These are phyloP conservation scores for Bombus balteatus DNA, from an alignment of 1,140 invertebrate genomes.

Conservation along the genomic window DNA sequence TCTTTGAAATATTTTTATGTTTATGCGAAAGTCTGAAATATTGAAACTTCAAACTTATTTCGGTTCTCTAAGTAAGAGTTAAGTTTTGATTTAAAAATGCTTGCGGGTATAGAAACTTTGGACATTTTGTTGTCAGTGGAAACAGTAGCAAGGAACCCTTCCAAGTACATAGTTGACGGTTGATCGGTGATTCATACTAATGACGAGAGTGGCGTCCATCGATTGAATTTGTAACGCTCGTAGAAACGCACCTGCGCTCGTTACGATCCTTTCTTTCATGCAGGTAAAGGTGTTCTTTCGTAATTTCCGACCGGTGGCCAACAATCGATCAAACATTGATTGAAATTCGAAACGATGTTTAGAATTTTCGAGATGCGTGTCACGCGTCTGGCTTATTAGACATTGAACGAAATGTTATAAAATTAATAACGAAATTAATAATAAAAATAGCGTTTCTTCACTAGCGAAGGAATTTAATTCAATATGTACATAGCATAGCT, in stretches of 20 bases:
- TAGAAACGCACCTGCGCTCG: constrained; percentile 59
- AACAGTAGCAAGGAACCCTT: constrained; percentile 21
- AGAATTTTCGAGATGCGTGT: not conserved
- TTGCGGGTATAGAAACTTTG: not conserved
- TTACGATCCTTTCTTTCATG: not conserved
- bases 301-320: not conserved
- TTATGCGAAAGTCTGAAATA: too few relatives aligned
- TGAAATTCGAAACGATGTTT: not conserved
- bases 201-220: constrained; percentile 55
- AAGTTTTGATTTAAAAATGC: not conserved
- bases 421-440: not conserved
- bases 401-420: not conserved
- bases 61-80: too few relatives aligned
- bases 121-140: too few relatives aligned
- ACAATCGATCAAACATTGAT: constrained; percentile 1
- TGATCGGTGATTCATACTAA: constrained; percentile 74
- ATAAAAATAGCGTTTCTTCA: not conserved
- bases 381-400: not conserved
- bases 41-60: too few relatives aligned
- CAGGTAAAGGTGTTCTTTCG: constrained; percentile 7
- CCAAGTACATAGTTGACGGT: constrained; percentile 51
- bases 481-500: not conserved
- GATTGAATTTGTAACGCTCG: constrained; percentile 46
- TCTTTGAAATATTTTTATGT: too few relatives aligned
- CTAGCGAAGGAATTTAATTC: not conserved